Evolutionary conservation across 2,888 invertebrate species (phyloP), one percentile per base, ranked within the genome.

Genomic region (Omphaloscelis lunosa): DNA sequence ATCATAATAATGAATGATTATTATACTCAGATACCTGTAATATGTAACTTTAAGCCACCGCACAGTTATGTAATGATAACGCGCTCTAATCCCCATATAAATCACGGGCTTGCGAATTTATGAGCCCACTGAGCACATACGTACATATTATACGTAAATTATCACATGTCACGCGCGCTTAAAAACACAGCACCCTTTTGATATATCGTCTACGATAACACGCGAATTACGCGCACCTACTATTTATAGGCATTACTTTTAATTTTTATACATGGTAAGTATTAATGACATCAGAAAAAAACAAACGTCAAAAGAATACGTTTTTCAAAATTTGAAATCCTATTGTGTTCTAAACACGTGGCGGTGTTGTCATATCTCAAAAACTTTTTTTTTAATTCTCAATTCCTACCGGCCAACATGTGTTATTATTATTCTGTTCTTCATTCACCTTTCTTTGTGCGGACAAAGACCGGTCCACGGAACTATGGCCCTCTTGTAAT

Each of bases 361-460:
- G 93, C 93, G 92, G 93, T 94, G 94, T 95, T 94, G 94, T 95
- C 95, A 94, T 94, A 94, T 93, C 93, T 92, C 82, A 90, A 92
- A 92, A 93, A 91, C 90, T 91, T 93, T 93, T 94, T 93, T 92
- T 92, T 69, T 51, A 62, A 62, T 81, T 87, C 91, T 93, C 91
- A 91, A 93, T 94, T 93, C 94, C 91, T 93, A 93, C 94, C 93
- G 93, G 89, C 93, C 93, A 94, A 94, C 94, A 93, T 92, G 89
- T 92, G 93, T 88, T 94, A 95, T 96, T 96, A 95, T 95, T 96
- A 96, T 96, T 94, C 96, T 77, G 89, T 90, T 89, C 93, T 92
- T 93, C 95, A 96, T 96, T 96, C 96, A 96, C 92, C 93, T 95
- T 94, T 95, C 94, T 95, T 95, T 94, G 93, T 93, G 88, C 85